Conservation (phyloP, 2,113 vertebrate genomes). For the Myocastor coypus region DNA sequence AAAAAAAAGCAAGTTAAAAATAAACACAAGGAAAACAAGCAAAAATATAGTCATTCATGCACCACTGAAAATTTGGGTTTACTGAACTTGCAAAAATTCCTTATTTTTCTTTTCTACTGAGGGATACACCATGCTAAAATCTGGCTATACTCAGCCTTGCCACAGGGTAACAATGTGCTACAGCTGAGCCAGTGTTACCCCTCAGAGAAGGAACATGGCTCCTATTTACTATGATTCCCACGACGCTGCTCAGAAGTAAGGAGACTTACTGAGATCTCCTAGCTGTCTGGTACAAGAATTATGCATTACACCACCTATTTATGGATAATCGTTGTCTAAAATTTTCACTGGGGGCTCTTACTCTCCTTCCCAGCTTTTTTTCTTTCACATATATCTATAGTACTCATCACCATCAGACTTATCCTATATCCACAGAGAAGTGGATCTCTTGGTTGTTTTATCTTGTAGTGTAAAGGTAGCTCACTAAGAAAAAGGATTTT, state of each 20-base stretch:
- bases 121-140: neutral
- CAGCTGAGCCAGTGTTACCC: neutral
- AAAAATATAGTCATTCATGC: neutral
- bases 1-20: neutral
- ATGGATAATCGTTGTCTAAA: neutral
- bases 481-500: neutral
- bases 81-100: neutral
- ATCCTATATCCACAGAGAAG: neutral
- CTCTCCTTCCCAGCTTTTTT: neutral
- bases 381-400: neutral
- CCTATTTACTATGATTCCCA: neutral
- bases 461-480: neutral
- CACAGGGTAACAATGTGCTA: neutral
- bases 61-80: slow-evolving; percentile 2
- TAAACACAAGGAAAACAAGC: neutral
- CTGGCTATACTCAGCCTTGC: neutral
- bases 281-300: neutral
- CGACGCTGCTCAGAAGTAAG: neutral
- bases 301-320: neutral
- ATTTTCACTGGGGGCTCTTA: neutral
- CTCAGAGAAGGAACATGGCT: neutral
- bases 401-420: neutral
- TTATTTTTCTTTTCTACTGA: neutral
- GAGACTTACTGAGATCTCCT: neutral
- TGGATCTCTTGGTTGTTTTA: neutral